Evolutionary conservation across 2,113 vertebrate species (phyloP), one percentile per base, ranked within the genome.

Genomic region (Oryctolagus cuniculus): DNA sequence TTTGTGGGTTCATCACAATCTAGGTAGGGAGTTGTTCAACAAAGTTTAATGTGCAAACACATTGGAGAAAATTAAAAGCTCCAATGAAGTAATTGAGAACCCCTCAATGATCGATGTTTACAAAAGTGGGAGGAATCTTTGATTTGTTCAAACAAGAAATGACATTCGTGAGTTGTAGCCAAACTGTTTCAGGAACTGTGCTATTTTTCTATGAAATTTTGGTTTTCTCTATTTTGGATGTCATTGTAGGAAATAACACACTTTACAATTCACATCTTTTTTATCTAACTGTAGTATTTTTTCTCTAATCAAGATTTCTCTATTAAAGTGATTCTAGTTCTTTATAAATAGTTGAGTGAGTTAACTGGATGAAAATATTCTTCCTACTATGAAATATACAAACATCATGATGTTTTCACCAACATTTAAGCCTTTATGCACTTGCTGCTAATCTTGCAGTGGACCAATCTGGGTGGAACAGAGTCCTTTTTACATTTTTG

Each of bases 121-220:
- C 53, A 22, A 55, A 64, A 90, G 7, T 72, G 27, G 17, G 34
- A 67, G 29, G 3, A 58, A 55, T 82, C 61, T 74, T 90, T 80
- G 34, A 36, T 92, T 91, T 90, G 53, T n/a, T 78, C 58, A 70
- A 88, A 69, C 10, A 61, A 81, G 64, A 85, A 80, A 84, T 58
- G 44, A 24, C 24, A 36, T 86, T 79, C 63, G n/a, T 79, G 80
- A 86, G 36, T 34, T 67, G 16, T 9, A 89, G 13, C 6, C 55
- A 27, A 55, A 36, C 8, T 69, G 3, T 66, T 69, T 3, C 5
- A 19, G 19, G 53, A 27, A 83, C 87, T 13, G 29, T 75, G 8
- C 51, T 27, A 74, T 34, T 85, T 92, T 92, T 74, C 49, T 86
- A 82, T 38, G 29, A 22, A 89, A 92, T 75, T 73, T 66, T 90